Conservation (phyloP, 2,797 vertebrate species). For the Malurus splendens region DNA sequence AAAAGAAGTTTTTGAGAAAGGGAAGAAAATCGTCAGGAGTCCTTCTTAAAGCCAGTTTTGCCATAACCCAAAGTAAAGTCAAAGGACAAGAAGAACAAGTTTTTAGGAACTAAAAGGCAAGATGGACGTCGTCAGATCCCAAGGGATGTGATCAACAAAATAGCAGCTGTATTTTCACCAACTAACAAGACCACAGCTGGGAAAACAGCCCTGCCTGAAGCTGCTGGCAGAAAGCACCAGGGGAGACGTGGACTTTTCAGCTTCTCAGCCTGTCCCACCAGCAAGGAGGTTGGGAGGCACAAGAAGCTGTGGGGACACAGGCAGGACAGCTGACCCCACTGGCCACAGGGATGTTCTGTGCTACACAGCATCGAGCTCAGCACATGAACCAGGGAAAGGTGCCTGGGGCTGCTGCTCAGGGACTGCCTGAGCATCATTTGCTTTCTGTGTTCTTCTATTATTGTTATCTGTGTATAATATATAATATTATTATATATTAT, state of each 20-base stretch:
- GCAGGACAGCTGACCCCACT: not conserved
- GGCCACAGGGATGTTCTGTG: not conserved
- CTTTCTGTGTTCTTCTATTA: not conserved
- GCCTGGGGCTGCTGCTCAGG: not conserved
- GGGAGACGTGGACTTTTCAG: not conserved
- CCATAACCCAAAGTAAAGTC: not conserved
- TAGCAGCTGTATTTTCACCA: not conserved
- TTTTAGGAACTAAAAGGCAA: not conserved
- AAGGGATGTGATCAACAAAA: not conserved
- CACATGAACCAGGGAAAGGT: fast-evolving
- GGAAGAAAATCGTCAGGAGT: not conserved
- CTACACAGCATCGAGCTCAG: not conserved
- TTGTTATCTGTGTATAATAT: not conserved
- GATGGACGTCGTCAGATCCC: not conserved
- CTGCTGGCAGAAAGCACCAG: not conserved
- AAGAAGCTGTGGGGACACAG: not conserved
- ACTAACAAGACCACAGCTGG: not conserved
- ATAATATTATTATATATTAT: no score
- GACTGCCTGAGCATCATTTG: not conserved
- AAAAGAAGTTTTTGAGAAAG: not conserved
- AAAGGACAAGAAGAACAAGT: not conserved
- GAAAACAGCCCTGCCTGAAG: not conserved
- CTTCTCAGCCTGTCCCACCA: not conserved
- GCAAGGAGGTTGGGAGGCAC: not conserved
- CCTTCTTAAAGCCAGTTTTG: not conserved